A percentile compares a stretch with the other conserved stretches of the same genome.
Evolutionary conservation across 2,113 vertebrate species (phyloP).

Genomic region (Beaufortia kweichowensis): DNA sequence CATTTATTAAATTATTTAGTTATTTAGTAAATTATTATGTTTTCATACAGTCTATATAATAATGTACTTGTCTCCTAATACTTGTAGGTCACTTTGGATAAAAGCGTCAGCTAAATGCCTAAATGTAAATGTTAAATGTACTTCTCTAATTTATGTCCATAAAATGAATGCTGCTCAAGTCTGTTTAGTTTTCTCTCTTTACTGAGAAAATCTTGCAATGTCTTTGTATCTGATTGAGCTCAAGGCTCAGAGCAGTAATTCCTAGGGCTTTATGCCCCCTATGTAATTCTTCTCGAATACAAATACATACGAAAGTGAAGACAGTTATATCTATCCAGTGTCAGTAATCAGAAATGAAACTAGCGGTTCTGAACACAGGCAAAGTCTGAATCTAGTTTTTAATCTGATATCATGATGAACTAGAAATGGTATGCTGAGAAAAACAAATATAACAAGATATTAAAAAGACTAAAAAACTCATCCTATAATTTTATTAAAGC

Average conservation of each 20-base stretch:
- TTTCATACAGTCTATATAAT: neutral
- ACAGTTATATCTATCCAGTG: neutral
- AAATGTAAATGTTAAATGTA: too few relatives aligned
- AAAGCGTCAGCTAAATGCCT: too few relatives aligned
- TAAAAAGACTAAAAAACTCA: neutral
- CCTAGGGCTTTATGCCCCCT: constrained; percentile 6
- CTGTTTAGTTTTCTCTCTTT: neutral
- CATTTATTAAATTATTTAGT: too few relatives aligned
- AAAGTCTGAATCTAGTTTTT: neutral
- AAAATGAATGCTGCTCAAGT: neutral
- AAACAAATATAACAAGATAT: constrained; percentile 20
- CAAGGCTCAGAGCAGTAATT: neutral
- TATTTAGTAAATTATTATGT: too few relatives aligned
- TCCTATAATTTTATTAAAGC: neutral
- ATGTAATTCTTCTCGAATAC: constrained; percentile 11
- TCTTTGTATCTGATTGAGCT: neutral
- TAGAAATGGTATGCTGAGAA: constrained; percentile 3
- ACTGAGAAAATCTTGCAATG: neutral
- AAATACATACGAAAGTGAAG: neutral
- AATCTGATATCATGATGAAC: constrained; percentile 1
- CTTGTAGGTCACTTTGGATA: too few relatives aligned
- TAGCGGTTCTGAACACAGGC: neutral
- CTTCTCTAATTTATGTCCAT: neutral
- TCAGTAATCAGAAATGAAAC: constrained; percentile 8
- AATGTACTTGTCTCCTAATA: too few relatives aligned